Evolutionary conservation across 1,140 invertebrate species (phyloP), one percentile per base, ranked within the genome.

Genomic region (Drosophila gunungcola): DNA sequence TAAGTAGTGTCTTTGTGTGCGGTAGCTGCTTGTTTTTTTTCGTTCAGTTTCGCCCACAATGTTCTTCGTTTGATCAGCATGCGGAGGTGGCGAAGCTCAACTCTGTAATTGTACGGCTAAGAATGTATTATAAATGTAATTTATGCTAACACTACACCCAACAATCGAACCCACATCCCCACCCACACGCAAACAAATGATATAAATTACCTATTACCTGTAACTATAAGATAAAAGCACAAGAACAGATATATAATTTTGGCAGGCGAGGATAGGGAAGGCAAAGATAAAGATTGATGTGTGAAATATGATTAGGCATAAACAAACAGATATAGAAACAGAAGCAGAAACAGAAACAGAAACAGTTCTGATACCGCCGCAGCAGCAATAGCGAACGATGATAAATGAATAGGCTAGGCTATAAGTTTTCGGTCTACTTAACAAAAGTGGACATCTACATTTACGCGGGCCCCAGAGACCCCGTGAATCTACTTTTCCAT

Each of bases 91-190:
- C 12, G 16, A 34, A 11, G 41, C 25, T 36, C 65, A 53, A 63
- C 43, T 65, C 72, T 57, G 58, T 61, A 75, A 70, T 29, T 67
- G 29, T 45, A 72, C 27, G 53, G 48, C 12, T 85, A 80, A 85
- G 51, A 67, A 53, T 84, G 80, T 84, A 84, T 84, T 84, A 84
- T 84, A 84, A 46, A 72, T 84, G 80, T 84, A 84, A 84, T 84
- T 84, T 73, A 84, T 76, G 61, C 57, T 84, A 76, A 72, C 67
- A 78, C 54, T 21, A 73, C 42, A 54, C 52, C 42, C 60, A 64
- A 45, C 41, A 49, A 61, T 38, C 32, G 29, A 43, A 60, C 45
- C 57, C 57, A 63, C 45, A 16, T n/a, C n/a, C n/a, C n/a, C 57
- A 58, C 55, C 36, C 36, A 56, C 51, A 55, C 38, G 62, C 27